phyloP scores from a whole-genome alignment of 2,797 vertebrate genomes.

The Muscicapa striata region DNA sequence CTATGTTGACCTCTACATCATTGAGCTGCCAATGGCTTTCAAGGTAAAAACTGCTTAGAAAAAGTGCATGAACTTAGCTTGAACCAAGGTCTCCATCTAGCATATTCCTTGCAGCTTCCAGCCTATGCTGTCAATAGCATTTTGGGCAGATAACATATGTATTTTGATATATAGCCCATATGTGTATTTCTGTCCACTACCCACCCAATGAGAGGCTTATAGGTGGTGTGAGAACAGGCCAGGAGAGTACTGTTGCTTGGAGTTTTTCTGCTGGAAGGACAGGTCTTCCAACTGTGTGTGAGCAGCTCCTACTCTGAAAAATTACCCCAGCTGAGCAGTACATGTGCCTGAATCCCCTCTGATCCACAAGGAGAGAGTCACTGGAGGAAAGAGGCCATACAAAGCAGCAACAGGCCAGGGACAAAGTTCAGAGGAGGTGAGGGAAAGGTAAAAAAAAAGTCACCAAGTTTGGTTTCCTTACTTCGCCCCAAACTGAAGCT shows the following conservation, averaged over 20 bases:
- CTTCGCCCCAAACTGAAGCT: background rate
- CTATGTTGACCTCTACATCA: constrained; percentile 91
- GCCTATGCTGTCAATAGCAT: background rate
- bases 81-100: background rate
- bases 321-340: background rate
- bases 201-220: background rate
- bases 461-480: background rate
- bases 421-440: background rate
- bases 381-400: background rate
- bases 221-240: background rate
- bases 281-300: background rate
- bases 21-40: constrained; percentile 90
- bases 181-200: background rate
- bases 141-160: background rate
- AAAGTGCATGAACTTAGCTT: background rate
- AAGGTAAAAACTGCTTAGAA: constrained; percentile 77
- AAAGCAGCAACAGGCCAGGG: background rate
- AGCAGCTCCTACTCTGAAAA: background rate
- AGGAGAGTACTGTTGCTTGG: background rate
- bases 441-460: background rate
- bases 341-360: background rate
- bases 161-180: background rate
- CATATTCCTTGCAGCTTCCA: background rate
- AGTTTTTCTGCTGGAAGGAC: background rate
- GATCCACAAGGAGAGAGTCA: background rate